These are phyloP conservation scores for Nasonovia ribisnigri DNA, from an alignment of 2,888 invertebrate genomes.

Conservation along the genomic window DNA sequence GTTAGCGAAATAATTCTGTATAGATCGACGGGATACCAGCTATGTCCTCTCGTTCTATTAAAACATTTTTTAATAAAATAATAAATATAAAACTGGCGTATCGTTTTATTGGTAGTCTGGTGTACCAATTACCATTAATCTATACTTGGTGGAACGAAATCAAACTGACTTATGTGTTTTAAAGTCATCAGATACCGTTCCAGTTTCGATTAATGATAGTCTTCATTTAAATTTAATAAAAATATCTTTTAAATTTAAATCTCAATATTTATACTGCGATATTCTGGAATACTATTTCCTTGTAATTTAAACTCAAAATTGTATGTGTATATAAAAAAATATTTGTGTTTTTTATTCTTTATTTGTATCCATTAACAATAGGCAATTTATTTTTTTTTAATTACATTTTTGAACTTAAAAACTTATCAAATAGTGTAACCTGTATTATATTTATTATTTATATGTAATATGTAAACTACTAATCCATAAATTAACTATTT, in stretches of 20 bases:
- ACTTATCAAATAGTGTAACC: too few species aligned
- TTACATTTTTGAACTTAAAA: too few species aligned
- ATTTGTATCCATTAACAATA: not conserved
- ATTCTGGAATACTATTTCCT: too few species aligned
- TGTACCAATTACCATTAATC: conserved; percentile 9
- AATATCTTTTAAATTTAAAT: not conserved
- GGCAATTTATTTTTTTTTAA: not conserved
- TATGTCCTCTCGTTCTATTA: not conserved
- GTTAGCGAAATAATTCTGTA: conserved; percentile 9
- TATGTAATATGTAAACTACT: not conserved
- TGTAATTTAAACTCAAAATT: too few species aligned
- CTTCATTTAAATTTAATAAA: not conserved
- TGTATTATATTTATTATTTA: too few species aligned
- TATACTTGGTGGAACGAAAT: conserved; percentile 30
- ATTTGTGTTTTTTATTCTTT: not conserved
- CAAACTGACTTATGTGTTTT: not conserved
- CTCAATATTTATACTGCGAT: too few species aligned
- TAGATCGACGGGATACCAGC: conserved; percentile 3
- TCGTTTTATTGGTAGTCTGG: not conserved
- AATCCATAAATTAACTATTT: not conserved
- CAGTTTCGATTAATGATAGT: not conserved
- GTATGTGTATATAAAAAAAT: too few species aligned
- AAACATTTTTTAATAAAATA: conserved; percentile 3
- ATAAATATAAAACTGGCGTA: not conserved
- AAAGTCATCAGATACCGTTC: not conserved